These are phyloP conservation scores for Pyrocoelia pectoralis DNA, from an alignment of 2,888 invertebrate species.

Conservation along the genomic window DNA sequence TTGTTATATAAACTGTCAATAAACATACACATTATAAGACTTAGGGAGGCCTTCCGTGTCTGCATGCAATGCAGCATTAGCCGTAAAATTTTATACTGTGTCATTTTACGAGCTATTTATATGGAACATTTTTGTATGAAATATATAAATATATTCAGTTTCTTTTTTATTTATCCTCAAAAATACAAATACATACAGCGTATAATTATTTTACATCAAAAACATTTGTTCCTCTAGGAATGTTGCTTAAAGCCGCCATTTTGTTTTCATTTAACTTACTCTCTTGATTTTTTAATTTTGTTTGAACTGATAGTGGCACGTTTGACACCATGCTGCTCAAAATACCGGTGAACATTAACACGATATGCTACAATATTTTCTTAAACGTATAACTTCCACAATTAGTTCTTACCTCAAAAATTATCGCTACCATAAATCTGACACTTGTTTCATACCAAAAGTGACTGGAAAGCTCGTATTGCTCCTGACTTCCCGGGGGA, in stretches of 20 bases:
- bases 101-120: conserved; percentile 43
- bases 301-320: not conserved
- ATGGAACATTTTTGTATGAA: conserved; percentile 43
- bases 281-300: not conserved
- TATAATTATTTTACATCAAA: not conserved
- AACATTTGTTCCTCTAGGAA: not conserved
- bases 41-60: conserved; percentile 58
- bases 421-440: conserved; percentile 65
- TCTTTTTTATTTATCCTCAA: not conserved
- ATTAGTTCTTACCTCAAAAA: conserved; percentile 65
- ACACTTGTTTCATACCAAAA: conserved; percentile 68
- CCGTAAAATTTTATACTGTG: conserved; percentile 53
- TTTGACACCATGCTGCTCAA: conserved; percentile 13
- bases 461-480: conserved; percentile 57
- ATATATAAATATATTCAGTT: conserved; percentile 23
- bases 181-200: too few species aligned
- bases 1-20: conserved; percentile 40
- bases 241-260: not conserved
- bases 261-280: not conserved
- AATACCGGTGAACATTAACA: conserved; percentile 9
- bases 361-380: conserved; percentile 14
- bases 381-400: too few species aligned
- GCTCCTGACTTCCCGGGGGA: conserved; percentile 43
- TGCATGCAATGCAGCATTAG: conserved; percentile 58
- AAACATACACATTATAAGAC: conserved; percentile 47